Conservation (phyloP, 1,140 invertebrate genomes). For the Sarcophaga bullata region DNA sequence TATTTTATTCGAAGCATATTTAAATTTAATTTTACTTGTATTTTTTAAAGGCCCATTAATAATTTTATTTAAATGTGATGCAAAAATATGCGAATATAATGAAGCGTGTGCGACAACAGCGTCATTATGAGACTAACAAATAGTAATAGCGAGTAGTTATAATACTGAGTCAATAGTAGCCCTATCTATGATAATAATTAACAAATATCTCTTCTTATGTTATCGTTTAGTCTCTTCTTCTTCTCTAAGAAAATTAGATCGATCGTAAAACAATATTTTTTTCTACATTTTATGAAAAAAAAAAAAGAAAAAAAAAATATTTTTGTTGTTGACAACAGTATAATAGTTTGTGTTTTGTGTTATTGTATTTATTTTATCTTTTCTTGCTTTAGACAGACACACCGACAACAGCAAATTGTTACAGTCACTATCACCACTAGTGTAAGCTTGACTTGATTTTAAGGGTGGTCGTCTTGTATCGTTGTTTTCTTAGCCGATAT, state of each 20-base stretch:
- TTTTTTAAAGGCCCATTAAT: background rate
- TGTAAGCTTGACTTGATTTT: background rate
- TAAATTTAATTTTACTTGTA: too few species aligned
- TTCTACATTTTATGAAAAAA: too few species aligned
- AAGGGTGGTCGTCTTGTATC: background rate
- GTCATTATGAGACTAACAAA: background rate
- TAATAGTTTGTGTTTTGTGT: background rate
- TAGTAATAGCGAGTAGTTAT: too few species aligned
- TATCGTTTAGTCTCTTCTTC: too few species aligned
- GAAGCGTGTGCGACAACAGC: conserved; percentile 8
- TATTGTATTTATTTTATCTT: background rate
- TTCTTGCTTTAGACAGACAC: background rate
- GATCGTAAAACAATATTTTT: too few species aligned
- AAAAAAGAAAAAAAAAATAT: too few species aligned
- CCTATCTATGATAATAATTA: too few species aligned
- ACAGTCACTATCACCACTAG: background rate
- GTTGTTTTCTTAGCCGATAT: background rate
- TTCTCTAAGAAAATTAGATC: too few species aligned
- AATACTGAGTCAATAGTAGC: background rate
- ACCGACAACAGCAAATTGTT: background rate
- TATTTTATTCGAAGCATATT: too few species aligned
- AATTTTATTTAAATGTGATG: conserved; percentile 28
- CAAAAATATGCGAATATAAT: conserved; percentile 6
- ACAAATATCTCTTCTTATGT: too few species aligned
- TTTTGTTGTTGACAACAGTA: background rate